phyloP scores from a whole-genome alignment of 2,797 vertebrate genomes.

The Loris lydekkerianus region DNA sequence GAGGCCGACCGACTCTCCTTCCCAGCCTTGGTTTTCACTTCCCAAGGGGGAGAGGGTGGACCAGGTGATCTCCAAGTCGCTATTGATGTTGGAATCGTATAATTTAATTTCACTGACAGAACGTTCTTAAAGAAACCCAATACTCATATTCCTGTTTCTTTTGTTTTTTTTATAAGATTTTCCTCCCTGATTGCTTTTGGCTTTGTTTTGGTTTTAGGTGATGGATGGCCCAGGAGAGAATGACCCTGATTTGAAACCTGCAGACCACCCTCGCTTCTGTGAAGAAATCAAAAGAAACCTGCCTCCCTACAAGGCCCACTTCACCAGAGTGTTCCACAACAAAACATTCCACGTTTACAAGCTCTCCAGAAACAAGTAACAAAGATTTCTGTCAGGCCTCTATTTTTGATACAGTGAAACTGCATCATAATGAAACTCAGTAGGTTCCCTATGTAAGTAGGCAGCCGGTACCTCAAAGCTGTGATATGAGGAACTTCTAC shows the following conservation, averaged over 20 bases:
- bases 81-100: not conserved
- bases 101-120: not conserved
- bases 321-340: constrained; percentile 95
- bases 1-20: not conserved
- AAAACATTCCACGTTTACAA: constrained; percentile 98
- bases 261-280: constrained; percentile 95
- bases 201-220: constrained; percentile 88
- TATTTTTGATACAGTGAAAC: not conserved
- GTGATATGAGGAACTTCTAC: not conserved
- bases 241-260: constrained; percentile 91
- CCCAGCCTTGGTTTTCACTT: not conserved
- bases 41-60: not conserved
- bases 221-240: constrained; percentile 97
- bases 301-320: constrained; percentile 90
- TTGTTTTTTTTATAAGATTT: constrained; percentile 64
- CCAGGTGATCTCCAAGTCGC: not conserved
- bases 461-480: not conserved
- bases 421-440: not conserved
- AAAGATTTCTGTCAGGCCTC: not conserved
- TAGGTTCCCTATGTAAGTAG: not conserved
- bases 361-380: constrained; percentile 88
- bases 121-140: not conserved
- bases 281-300: constrained; percentile 93
- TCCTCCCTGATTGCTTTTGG: not conserved
- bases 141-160: not conserved